phyloP scores from a whole-genome alignment of 2,113 vertebrate genomes.

The Cettia cetti region DNA sequence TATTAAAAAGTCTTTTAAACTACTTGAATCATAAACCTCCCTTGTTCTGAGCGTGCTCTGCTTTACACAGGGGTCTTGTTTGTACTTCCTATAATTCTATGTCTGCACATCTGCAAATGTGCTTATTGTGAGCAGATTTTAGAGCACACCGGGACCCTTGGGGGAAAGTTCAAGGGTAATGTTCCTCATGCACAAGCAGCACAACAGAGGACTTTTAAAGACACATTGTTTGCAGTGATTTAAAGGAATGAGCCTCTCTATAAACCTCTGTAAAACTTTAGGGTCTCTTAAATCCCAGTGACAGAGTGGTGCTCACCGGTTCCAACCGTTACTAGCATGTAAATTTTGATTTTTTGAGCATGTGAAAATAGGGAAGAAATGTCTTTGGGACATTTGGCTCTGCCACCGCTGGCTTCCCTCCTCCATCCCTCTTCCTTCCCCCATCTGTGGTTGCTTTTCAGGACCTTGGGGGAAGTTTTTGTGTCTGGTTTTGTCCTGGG shows the following conservation, averaged over 20 bases:
- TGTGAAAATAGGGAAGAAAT: background rate
- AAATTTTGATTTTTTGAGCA: background rate
- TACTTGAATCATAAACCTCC: background rate
- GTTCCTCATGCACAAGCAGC: background rate
- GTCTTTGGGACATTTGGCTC: background rate
- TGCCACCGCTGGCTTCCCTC: background rate
- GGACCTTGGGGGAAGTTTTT: no score
- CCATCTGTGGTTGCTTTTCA: rapidly evolving
- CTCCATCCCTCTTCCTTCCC: background rate
- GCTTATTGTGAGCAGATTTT: background rate
- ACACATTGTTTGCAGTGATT: background rate
- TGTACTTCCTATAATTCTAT: background rate
- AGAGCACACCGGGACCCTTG: background rate
- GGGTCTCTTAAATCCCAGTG: background rate
- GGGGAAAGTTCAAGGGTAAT: background rate
- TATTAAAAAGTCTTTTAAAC: background rate
- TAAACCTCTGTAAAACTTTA: background rate
- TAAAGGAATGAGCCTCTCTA: background rate
- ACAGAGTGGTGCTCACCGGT: background rate
- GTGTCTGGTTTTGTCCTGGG: background rate
- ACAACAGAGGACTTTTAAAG: background rate
- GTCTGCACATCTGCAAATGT: background rate
- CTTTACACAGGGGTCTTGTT: background rate
- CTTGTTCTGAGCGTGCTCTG: background rate
- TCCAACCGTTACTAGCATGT: background rate